A percentile compares a stretch with the other conserved stretches of the same genome.
phyloP scores from a whole-genome alignment of 2,888 invertebrate genomes.

The Phortica magna region DNA sequence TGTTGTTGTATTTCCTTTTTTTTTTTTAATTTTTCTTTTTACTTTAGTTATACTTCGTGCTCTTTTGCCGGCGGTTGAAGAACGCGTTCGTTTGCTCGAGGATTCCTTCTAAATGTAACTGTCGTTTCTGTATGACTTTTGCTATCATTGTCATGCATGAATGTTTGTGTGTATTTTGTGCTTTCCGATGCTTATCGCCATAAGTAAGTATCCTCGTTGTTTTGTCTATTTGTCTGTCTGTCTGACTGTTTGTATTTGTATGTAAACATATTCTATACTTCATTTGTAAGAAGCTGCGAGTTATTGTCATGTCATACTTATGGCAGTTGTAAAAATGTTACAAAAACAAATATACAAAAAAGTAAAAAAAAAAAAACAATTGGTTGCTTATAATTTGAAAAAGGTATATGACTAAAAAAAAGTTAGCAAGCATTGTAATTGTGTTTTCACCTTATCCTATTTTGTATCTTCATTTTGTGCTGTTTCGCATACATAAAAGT shows the following conservation, averaged over 20 bases:
- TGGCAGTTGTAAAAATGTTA: conserved; percentile 4
- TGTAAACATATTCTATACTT: conserved; percentile 31
- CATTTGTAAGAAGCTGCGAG: conserved; percentile 17
- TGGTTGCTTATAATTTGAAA: conserved; percentile 63
- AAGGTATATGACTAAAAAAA: conserved; percentile 49
- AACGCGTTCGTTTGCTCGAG: background rate
- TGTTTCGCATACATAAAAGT: background rate
- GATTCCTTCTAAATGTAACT: conserved; percentile 46
- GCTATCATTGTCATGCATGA: conserved; percentile 47
- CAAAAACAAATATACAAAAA: background rate
- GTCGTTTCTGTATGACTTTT: conserved; percentile 52
- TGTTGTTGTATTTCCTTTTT: background rate
- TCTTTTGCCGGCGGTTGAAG: background rate
- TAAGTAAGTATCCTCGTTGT: conserved; percentile 40
- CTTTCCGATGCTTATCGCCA: conserved; percentile 4
- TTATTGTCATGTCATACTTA: conserved; percentile 32
- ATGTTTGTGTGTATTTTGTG: conserved; percentile 37
- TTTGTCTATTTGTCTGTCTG: conserved; percentile 36
- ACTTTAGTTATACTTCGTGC: background rate
- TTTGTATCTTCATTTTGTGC: conserved; percentile 17
- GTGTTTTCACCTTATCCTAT: conserved; percentile 51
- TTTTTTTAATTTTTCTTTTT: background rate
- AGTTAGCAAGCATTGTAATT: conserved; percentile 58
- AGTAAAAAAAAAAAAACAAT: background rate
- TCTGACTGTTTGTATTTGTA: conserved; percentile 34